These are phyloP conservation scores for Tachina fera DNA, from an alignment of 2,888 invertebrate species.

Conservation along the genomic window DNA sequence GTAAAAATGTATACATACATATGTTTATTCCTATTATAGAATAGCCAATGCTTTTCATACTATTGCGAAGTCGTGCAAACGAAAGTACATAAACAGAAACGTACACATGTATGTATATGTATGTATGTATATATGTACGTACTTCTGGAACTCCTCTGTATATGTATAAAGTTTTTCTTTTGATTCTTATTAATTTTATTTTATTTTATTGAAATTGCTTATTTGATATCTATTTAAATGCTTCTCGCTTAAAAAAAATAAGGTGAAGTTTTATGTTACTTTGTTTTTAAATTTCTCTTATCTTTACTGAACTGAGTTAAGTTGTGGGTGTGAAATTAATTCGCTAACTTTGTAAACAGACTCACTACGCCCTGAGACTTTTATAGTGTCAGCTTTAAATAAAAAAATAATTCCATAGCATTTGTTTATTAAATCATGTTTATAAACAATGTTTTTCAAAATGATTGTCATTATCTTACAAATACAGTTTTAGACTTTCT, in stretches of 20 bases:
- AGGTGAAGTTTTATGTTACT: slow-evolving; percentile 17
- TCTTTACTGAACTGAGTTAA: neutral
- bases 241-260: neutral
- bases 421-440: neutral
- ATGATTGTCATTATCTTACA: neutral
- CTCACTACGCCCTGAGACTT: neutral
- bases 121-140: too few relatives aligned
- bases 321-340: slow-evolving; percentile 37
- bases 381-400: neutral
- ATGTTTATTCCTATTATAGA: too few relatives aligned
- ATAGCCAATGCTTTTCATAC: too few relatives aligned
- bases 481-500: neutral
- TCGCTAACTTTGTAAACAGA: neutral
- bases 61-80: too few relatives aligned
- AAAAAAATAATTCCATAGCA: neutral
- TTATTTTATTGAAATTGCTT: neutral
- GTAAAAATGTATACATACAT: too few relatives aligned
- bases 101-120: too few relatives aligned
- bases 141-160: too few relatives aligned
- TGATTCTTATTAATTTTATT: too few relatives aligned
- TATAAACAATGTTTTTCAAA: too few relatives aligned
- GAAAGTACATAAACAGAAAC: too few relatives aligned
- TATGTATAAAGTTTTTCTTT: too few relatives aligned
- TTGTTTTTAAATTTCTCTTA: slow-evolving; percentile 8
- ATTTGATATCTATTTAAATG: neutral